Conservation (phyloP, 2,797 vertebrate genomes). For the Remorina albescens region DNA sequence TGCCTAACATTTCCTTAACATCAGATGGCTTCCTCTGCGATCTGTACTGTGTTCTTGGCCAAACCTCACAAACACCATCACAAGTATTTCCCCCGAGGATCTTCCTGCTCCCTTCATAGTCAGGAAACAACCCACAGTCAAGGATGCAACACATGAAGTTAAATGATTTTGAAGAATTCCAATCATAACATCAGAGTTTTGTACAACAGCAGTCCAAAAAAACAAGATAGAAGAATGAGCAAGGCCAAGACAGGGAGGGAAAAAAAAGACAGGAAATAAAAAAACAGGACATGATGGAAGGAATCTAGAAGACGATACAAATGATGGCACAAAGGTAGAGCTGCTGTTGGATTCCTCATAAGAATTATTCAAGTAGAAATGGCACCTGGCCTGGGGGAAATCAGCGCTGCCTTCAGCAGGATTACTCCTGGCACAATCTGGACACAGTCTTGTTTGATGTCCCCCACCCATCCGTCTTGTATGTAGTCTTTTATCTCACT, state of each 20-base stretch:
- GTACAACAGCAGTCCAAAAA: constrained; percentile 60
- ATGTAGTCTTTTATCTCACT: constrained; percentile 98
- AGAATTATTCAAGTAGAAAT: constrained; percentile 93
- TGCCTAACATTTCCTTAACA: constrained; percentile 79
- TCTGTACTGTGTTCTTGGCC: constrained; percentile 75
- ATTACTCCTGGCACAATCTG: constrained; percentile 96
- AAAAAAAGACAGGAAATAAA: constrained; percentile 13
- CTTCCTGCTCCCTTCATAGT: constrained; percentile 67
- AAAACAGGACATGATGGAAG: constrained; percentile 47
- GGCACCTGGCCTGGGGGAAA: constrained; percentile 92
- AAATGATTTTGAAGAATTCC: constrained; percentile 83
- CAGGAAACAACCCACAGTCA: constrained; percentile 59
- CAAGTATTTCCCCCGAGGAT: constrained; percentile 79
- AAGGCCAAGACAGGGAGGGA: not conserved
- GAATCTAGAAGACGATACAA: constrained; percentile 59
- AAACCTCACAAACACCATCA: constrained; percentile 68
- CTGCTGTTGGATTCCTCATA: constrained; percentile 86
- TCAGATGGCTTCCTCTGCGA: constrained; percentile 72
- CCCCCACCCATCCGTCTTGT: constrained; percentile 95
- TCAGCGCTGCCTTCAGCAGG: constrained; percentile 92
- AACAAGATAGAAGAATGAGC: constrained; percentile 54
- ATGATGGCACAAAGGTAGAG: constrained; percentile 74
- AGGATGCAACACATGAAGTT: constrained; percentile 72
- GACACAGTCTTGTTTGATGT: constrained; percentile 98
- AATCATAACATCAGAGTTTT: constrained; percentile 81